A percentile compares a stretch with the other conserved stretches of the same genome.
Conservation (phyloP, 2,797 vertebrate species). For the Cryptoprocta ferox region DNA sequence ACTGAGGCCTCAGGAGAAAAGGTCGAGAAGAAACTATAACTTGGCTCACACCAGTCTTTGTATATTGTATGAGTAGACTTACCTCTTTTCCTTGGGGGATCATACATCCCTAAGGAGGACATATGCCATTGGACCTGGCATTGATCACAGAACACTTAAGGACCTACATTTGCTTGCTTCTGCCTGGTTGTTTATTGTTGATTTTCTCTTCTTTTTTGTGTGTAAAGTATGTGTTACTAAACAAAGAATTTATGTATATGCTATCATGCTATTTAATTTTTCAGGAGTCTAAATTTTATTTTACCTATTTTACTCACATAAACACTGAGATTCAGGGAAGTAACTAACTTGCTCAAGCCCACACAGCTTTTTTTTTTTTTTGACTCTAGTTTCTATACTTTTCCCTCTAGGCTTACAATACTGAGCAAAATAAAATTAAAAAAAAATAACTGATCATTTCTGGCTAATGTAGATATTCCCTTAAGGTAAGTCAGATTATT, state of each 20-base stretch:
- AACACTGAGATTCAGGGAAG: neutral
- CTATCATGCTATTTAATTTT: neutral
- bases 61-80: neutral
- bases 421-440: neutral
- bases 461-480: neutral
- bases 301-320: neutral
- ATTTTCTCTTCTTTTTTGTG: neutral
- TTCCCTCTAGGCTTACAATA: neutral
- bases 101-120: accelerated
- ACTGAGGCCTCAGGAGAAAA: neutral
- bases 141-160: neutral
- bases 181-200: neutral
- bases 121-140: no score
- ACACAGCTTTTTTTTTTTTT: neutral
- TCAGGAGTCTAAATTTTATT: neutral
- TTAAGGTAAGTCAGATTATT: neutral
- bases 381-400: neutral
- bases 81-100: neutral
- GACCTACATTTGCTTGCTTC: neutral
- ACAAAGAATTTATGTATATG: neutral
- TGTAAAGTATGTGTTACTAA: neutral
- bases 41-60: neutral
- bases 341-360: neutral
- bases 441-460: constrained; percentile 15
- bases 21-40: neutral